Conservation (phyloP, 1,140 invertebrate species). For the Hylaeus volcanicus region DNA sequence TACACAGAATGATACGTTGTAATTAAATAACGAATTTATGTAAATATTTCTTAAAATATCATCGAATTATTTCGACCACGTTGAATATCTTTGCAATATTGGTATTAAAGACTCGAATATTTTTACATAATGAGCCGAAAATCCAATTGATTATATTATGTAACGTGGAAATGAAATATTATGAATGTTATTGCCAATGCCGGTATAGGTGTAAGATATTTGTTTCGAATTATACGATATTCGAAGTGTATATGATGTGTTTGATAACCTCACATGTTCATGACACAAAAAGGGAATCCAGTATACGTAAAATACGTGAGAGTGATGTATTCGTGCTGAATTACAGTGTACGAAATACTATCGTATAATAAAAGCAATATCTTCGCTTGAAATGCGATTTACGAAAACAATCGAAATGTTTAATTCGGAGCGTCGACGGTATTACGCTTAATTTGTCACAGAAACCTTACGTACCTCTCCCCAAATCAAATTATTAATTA, state of each 20-base stretch:
- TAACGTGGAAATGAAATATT: background rate
- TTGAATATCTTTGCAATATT: background rate
- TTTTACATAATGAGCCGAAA: background rate
- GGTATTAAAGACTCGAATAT: background rate
- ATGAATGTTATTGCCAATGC: background rate
- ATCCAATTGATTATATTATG: background rate
- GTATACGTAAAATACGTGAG: background rate
- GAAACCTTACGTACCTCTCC: slow-evolving; percentile 59
- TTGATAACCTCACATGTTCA: slow-evolving; percentile 22
- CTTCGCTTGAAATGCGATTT: background rate
- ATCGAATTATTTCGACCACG: background rate
- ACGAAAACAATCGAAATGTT: background rate
- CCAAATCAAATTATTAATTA: slow-evolving; percentile 52
- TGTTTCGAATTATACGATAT: background rate
- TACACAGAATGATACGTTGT: background rate
- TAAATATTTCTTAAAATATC: background rate
- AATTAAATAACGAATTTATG: background rate
- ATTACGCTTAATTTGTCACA: slow-evolving; percentile 5
- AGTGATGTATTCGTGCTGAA: background rate
- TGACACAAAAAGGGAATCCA: background rate
- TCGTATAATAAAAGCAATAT: background rate
- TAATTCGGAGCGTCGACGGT: background rate
- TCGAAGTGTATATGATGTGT: background rate
- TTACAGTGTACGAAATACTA: background rate
- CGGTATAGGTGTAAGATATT: background rate